Evolutionary conservation across 2,888 invertebrate genomes (phyloP).

Genomic region (Morpho helenor): DNA sequence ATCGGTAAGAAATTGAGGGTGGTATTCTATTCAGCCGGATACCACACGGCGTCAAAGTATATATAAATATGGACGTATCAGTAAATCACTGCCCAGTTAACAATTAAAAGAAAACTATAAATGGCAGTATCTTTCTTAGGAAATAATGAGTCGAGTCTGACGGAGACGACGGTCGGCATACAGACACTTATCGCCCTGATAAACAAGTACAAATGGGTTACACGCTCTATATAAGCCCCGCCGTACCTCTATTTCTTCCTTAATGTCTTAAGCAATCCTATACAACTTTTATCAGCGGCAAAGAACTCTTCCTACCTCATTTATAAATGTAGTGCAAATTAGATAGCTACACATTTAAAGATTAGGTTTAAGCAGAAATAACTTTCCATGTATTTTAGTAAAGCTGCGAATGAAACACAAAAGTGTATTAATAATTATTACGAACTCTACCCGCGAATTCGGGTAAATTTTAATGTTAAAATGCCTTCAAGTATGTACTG

Average conservation of each 20-base stretch:
- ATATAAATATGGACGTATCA: slow-evolving; percentile 20
- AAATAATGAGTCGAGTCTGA: slow-evolving; percentile 66
- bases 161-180: slow-evolving; percentile 50
- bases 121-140: slow-evolving; percentile 52
- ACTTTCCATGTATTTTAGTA: neutral
- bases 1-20: no score
- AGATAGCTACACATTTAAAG: slow-evolving; percentile 30
- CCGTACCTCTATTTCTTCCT: slow-evolving; percentile 55
- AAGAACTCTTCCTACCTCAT: slow-evolving; percentile 49
- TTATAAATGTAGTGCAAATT: slow-evolving; percentile 51
- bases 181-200: slow-evolving; percentile 66
- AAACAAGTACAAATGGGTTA: slow-evolving; percentile 73
- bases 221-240: slow-evolving; percentile 59
- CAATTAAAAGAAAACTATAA: slow-evolving; percentile 64
- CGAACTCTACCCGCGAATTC: slow-evolving; percentile 5
- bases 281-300: slow-evolving; percentile 59
- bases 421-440: slow-evolving; percentile 15
- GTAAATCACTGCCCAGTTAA: slow-evolving; percentile 55
- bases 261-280: slow-evolving; percentile 61
- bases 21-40: no score
- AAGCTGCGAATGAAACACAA: neutral
- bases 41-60: no score
- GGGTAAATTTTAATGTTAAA: no score
- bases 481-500: no score
- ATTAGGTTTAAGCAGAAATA: slow-evolving; percentile 18